Evolutionary conservation across 2,888 invertebrate species (phyloP), one percentile per base, ranked within the genome.

Genomic region (Meganola albula): DNA sequence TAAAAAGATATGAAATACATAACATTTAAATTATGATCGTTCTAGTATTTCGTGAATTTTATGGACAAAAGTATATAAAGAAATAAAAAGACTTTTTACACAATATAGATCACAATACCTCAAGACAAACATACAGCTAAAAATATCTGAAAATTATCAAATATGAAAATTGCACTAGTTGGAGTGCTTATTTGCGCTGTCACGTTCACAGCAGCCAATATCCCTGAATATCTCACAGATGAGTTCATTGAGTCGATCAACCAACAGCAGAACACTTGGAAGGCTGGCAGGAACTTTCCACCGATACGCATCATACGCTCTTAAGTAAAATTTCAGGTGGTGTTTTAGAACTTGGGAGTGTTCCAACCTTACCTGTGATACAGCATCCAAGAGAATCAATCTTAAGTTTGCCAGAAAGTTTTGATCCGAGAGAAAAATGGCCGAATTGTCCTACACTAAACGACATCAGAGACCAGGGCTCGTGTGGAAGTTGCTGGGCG

Each of bases 381-480:
- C 27, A 46, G 13, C 69, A 80, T 46, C 65, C 74, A 24, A 46
- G 63, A 4, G 70, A 69, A 1, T 40, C 73, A n/a, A 79, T 74
- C 12, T 68, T 70, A 1, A 72, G 70, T 40, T 57, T 96, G 13
- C 95, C 96, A 0, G 90, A 90, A 10, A 87, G 88, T 53, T 97
- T 97, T 69, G 96, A 97, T 41, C 4, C 39, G n/a, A 20, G 34
- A 5, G 27, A 34, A 3, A 39, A 39, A 24, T 39, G 41, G 39
- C 41, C 27, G 10, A 33, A 27, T 26, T 40, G 40, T 14, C n/a
- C 26, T 2, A 34, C 34, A 7, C 90, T 97, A 53, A 85, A 86
- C 29, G 93, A 94, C 77, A 89, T 95, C 39, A 87, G 95, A 52
- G 94, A 95, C 74, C 95, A 95, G 46, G 94, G 94, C n/a, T 91